Base-by-base conservation (phyloP, 1,140 invertebrate genomes). In the Contarinia nasturtii region DNA sequence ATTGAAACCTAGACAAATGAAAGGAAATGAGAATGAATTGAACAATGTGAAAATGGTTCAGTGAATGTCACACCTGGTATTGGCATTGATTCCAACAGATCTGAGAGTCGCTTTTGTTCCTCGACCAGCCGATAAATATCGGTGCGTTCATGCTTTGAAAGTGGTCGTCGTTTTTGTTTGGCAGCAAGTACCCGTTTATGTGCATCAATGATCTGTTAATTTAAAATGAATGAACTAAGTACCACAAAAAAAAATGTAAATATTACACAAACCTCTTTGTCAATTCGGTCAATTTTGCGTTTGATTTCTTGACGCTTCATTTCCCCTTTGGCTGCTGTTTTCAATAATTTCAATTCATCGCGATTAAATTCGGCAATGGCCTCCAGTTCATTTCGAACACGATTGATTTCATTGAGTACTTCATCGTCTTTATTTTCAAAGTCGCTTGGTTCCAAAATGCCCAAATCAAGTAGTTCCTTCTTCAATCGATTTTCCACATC, bases 381-480 rank as follows among this genome's bases (percentile, higher is more conserved):
- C 42, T 73, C 71, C 1, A 92, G 64, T 61, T 91, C 86, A 46
- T 81, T 73, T 54, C 89, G 84, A 55, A 86, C 86, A 52, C 82
- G 74, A 61, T 83, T 83, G 21, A 93, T 80, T 68, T 92, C 88
- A 8, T 71, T 61, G 47, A 89, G 61, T 55, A 93, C 85, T 61
- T 92, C 86, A 65, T 93, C 88, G 52, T 84, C 79, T 4, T 63
- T 53, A 15, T 67, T 77, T 18, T 73, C 72, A 1, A 74, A 65
- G 55, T 80, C 75, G 50, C 79, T 78, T 18, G 74, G 67, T 55
- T 84, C 80, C 17, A 88, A 63, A 49, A 87, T 77, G 48, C 88
- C 89, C 65, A 87, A 84, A 50, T 90, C 86, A 46, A 92, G 78
- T 1, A 94, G 65, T 57, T 92, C 88, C 54, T 82, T 83, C 50